These are phyloP conservation scores for Dipodomys merriami DNA, from an alignment of 2,113 vertebrate genomes.

Conservation along the genomic window DNA sequence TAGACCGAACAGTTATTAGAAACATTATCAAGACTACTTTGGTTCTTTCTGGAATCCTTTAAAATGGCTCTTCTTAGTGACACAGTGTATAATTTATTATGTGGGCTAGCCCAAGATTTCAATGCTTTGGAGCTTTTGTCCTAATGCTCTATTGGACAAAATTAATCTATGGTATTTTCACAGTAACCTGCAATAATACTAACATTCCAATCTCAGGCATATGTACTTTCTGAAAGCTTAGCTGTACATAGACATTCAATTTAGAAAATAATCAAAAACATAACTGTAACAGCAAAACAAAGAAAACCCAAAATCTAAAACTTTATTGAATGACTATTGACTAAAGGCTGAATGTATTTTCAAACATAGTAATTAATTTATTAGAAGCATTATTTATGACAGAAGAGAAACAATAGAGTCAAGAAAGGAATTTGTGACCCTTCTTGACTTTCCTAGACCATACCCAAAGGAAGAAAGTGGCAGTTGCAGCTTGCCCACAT, in stretches of 20 bases:
- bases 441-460: background rate
- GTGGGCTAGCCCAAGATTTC: background rate
- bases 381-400: background rate
- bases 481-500: background rate
- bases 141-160: background rate
- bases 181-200: background rate
- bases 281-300: background rate
- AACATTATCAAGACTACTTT: slow-evolving; percentile 9
- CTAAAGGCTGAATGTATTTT: background rate
- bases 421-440: background rate
- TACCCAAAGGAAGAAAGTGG: background rate
- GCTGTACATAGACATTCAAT: slow-evolving; percentile 1
- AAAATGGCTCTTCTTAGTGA: background rate
- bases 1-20: slow-evolving; percentile 31
- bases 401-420: background rate
- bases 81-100: background rate
- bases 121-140: background rate
- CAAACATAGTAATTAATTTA: slow-evolving; percentile 16
- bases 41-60: slow-evolving; percentile 13
- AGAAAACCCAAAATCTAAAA: background rate
- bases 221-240: slow-evolving; percentile 46
- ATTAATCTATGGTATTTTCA: slow-evolving; percentile 37
- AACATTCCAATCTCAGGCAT: background rate
- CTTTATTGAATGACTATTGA: background rate
- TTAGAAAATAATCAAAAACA: slow-evolving; percentile 30